These are phyloP conservation scores for Stigmatopora argus DNA, from an alignment of 2,113 vertebrate genomes.

Conservation along the genomic window DNA sequence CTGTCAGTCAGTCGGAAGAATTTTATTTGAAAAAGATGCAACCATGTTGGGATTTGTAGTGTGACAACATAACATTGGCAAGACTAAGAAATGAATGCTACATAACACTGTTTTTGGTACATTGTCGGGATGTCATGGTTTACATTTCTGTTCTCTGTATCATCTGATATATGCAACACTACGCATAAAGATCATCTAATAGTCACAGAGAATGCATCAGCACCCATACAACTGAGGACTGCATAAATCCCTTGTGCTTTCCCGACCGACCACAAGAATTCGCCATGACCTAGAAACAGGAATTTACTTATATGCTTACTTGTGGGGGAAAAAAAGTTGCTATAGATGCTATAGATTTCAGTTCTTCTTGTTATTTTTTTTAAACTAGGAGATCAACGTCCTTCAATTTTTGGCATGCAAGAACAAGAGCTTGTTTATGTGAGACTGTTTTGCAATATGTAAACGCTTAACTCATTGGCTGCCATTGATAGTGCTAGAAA, in stretches of 20 bases:
- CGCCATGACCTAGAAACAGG: constrained; percentile 58
- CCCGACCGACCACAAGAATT: constrained; percentile 31
- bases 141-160: constrained; percentile 24
- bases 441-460: too few species aligned
- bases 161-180: constrained; percentile 2
- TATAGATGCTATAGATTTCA: too few species aligned
- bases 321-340: neutral
- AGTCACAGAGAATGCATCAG: neutral
- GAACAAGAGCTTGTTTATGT: too few species aligned
- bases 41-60: neutral
- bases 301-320: neutral
- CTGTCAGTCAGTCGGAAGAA: neutral
- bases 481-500: too few species aligned
- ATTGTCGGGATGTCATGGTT: constrained; percentile 10
- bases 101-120: constrained; percentile 11
- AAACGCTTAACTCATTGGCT: too few species aligned
- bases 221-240: constrained; percentile 14
- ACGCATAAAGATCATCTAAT: constrained; percentile 7
- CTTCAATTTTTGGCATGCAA: too few species aligned
- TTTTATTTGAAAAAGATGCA: too few species aligned
- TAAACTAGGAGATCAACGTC: too few species aligned
- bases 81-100: neutral
- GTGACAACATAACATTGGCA: too few species aligned
- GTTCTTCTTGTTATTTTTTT: too few species aligned
- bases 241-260: constrained; percentile 37